Conservation (phyloP, 2,888 invertebrate species). For the Rhaphigaster nebulosa region DNA sequence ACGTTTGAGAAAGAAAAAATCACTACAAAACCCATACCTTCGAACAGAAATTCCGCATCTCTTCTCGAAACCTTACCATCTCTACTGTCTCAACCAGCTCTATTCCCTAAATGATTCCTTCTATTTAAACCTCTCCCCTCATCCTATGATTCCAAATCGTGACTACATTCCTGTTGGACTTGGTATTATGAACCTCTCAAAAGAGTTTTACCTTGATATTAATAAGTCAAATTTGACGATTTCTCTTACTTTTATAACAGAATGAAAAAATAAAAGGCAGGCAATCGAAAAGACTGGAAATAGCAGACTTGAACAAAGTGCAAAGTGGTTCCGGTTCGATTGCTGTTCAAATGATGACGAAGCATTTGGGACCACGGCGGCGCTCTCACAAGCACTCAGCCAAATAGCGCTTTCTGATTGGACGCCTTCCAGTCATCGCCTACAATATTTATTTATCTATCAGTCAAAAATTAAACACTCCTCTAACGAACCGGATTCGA, state of each 20-base stretch:
- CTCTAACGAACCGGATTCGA: background rate
- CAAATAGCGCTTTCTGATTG: slow-evolving; percentile 11
- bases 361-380: background rate
- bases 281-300: background rate
- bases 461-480: slow-evolving; percentile 5
- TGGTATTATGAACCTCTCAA: background rate
- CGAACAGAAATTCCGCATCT: no score
- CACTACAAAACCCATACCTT: no score
- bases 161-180: no score
- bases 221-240: background rate
- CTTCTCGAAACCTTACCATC: no score
- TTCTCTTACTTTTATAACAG: background rate
- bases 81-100: no score
- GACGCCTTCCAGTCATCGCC: background rate
- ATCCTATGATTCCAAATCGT: no score
- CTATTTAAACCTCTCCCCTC: no score
- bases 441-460: background rate
- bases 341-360: slow-evolving; percentile 34
- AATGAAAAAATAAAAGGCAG: background rate
- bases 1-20: no score
- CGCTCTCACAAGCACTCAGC: background rate
- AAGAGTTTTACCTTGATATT: background rate
- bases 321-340: slow-evolving; percentile 18
- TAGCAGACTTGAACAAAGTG: background rate
- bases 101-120: no score